phyloP scores from a whole-genome alignment of 2,113 vertebrate genomes.

The Corapipo altera region DNA sequence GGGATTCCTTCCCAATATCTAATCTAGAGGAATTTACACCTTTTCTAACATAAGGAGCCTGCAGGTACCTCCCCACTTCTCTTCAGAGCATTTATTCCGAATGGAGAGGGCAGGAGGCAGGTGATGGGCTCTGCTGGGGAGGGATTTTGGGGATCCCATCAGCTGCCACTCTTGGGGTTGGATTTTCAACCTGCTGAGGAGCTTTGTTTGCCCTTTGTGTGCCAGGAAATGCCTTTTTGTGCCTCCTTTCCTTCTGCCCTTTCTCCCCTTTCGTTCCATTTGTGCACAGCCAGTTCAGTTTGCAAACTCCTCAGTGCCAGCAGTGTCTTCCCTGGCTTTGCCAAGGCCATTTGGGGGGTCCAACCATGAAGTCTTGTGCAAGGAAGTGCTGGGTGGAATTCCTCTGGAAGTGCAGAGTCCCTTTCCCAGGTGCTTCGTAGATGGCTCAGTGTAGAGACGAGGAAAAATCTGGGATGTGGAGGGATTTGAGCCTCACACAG shows the following conservation, averaged over 20 bases:
- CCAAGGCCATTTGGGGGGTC: background rate
- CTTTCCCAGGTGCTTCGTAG: background rate
- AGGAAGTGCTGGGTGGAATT: too few relatives aligned
- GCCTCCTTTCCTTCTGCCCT: too few relatives aligned
- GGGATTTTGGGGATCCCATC: too few relatives aligned
- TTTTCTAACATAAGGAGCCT: background rate
- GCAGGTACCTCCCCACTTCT: background rate
- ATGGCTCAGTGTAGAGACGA: background rate
- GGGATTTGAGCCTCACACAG: background rate
- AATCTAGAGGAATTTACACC: background rate
- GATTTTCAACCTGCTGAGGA: too few relatives aligned
- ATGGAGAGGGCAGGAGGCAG: background rate
- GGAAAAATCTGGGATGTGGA: background rate
- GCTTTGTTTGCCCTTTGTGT: too few relatives aligned
- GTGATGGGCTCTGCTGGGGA: background rate
- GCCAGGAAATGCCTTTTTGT: too few relatives aligned
- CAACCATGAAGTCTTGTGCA: background rate
- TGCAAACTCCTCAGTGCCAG: too few relatives aligned
- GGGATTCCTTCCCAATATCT: background rate
- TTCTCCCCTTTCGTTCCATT: too few relatives aligned
- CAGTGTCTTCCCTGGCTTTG: too few relatives aligned
- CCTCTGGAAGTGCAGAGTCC: background rate
- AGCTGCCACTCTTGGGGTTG: too few relatives aligned
- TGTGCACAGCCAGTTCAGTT: too few relatives aligned
- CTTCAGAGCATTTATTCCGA: background rate